Conservation (phyloP, 2,113 vertebrate species). For the Corythaeola cristata region DNA sequence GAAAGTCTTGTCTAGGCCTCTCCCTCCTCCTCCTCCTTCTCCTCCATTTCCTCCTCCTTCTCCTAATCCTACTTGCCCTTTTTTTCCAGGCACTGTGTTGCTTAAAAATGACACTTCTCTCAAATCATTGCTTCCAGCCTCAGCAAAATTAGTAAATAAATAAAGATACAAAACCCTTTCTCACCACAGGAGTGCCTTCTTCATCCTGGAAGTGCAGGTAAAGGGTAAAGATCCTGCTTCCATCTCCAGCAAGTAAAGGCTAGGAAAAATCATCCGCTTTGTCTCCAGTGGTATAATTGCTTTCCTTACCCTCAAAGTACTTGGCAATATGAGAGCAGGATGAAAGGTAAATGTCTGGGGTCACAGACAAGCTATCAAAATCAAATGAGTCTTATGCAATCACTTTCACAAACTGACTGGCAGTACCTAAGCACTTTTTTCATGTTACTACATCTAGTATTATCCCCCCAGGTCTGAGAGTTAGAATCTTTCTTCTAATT, state of each 20-base stretch:
- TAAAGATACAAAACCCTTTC: neutral
- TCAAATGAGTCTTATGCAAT: neutral
- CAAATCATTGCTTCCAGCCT: neutral
- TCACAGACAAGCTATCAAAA: neutral
- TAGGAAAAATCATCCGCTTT: neutral
- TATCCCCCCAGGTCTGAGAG: neutral
- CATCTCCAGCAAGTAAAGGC: neutral
- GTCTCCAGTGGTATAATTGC: neutral
- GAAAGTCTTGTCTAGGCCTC: neutral
- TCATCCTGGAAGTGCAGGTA: neutral
- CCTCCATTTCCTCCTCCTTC: neutral
- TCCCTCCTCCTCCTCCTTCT: neutral
- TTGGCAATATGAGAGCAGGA: neutral
- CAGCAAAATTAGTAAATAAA: neutral
- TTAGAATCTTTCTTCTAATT: neutral
- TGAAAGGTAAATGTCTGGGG: neutral
- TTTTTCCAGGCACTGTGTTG: neutral
- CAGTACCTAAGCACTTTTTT: neutral
- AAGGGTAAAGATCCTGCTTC: rapidly evolving
- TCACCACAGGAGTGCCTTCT: neutral
- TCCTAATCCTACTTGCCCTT: neutral
- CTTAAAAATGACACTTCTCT: neutral
- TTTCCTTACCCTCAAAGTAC: neutral
- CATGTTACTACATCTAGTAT: neutral
- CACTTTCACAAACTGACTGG: neutral